A percentile compares a stretch with the other conserved stretches of the same genome.
Conservation (phyloP, 2,797 vertebrate genomes). For the Xenopus petersii region DNA sequence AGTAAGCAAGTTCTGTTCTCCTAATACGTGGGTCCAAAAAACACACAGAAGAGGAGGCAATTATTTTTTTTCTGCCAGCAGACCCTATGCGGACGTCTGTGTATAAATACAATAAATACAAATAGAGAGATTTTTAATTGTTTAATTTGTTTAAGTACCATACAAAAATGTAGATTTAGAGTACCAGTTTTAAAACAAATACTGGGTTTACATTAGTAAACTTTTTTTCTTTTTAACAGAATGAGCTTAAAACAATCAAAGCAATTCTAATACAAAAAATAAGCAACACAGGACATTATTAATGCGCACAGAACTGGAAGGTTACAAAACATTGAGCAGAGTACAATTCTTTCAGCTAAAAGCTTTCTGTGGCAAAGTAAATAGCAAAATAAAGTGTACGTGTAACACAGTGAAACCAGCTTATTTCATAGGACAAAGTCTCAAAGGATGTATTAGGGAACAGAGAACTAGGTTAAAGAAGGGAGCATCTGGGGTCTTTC, state of each 20-base stretch:
- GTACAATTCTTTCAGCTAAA: conserved; percentile 9
- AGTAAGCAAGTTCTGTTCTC: too few relatives aligned
- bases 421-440: conserved; percentile 6
- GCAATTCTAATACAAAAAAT: conserved; percentile 27
- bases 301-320: conserved; percentile 17
- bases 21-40: too few relatives aligned
- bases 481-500: too few relatives aligned
- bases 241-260: conserved; percentile 31
- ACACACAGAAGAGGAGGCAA: too few relatives aligned
- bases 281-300: conserved; percentile 45
- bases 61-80: too few relatives aligned
- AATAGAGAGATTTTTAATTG: not conserved
- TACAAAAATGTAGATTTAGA: conserved; percentile 58
- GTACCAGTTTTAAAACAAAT: conserved; percentile 59
- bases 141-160: conserved; percentile 54
- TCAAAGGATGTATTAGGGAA: too few relatives aligned
- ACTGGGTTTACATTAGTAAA: conserved; percentile 59
- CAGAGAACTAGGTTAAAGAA: too few relatives aligned
- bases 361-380: conserved; percentile 17
- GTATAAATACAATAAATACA: too few relatives aligned
- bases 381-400: not conserved
- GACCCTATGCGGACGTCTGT: too few relatives aligned
- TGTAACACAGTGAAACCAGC: conserved; percentile 32
- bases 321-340: conserved; percentile 17
- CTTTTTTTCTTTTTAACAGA: conserved; percentile 30